Base-by-base conservation (phyloP, 2,888 invertebrate species). In the Cepaea hortensis region DNA sequence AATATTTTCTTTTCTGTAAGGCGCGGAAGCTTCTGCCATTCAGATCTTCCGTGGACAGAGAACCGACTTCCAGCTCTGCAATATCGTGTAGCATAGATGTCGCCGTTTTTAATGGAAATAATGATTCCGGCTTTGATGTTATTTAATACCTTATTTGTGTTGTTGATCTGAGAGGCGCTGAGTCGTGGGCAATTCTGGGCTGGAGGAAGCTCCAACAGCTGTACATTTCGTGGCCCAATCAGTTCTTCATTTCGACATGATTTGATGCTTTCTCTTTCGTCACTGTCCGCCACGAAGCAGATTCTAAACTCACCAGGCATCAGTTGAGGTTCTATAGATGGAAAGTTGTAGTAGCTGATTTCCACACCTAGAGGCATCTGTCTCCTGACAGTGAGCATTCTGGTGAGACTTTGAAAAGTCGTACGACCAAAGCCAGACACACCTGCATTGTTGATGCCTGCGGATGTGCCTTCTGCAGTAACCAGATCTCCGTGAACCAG, bases 41-140 rank as follows among this genome's bases (percentile, higher is more conserved):
- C n/a, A 15, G 79, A 62, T 35, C 35, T 4, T 62, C n/a, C 79
- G 0, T 23, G 62, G 11, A 62, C 35, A 55, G 55, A 79, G 13
- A 23, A 79, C 61, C 62, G 46, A 9, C 62, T 61, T 5, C 23
- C 79, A 35, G 62, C 79, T 79, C 62, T 79, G 7, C 79, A 79
- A 35, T 79, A 79, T 20, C 79, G 61, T 5, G 79, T 79, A 5
- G 79, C 79, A 18, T 79, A 79, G 35, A 79, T 79, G 35, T 79
- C 62, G 15, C 35, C 23, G 62, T 62, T 46, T 20, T 62, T 79
- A 23, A 13, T 35, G 3, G 61, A 61, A 62, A 79, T 18, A 35
- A 79, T 15, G n/a, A 79, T 18, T n/a, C 79, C 79, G 61, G 35
- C 23, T 23, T 1, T 62, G 61, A 79, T 20, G 35, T 79, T 79